Base-by-base conservation (phyloP, 2,113 vertebrate genomes). In the Microcebus murinus region DNA sequence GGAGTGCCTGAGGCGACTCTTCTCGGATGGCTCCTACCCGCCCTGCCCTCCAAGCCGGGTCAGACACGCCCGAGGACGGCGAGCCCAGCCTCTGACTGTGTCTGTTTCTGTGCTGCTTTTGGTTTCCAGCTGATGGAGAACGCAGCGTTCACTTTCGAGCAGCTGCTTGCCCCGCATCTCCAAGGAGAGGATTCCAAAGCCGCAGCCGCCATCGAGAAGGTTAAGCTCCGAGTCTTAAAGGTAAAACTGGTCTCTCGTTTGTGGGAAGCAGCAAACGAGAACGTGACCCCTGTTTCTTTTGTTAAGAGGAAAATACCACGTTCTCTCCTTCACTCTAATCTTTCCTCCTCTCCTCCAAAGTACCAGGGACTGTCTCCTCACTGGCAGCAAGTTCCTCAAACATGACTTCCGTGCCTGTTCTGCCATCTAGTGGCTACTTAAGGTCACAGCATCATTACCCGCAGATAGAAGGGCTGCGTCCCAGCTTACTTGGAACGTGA, bases 211-310 rank as follows among this genome's bases (percentile, higher is more conserved):
- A 98, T 99, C 45, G 98, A 99, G 87, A 99, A 99, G 98, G 99
- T 99, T 96, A 99, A 99, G 97, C 98, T 99, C 96, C 97, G 99
- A 63, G 99, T 99, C 20, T 98, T 99, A 84, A 99, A 99, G 99
- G 99, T 99, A 98, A 98, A 96, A 63, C 29, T 15, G 29, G 3
- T 17, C 29, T 79, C 61, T 61, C 27, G 8, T 93, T 86, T 84
- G 48, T 61, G 48, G 55, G 68, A 36, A 50, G 52, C 9, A 18
- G 52, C 52, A 67, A 48, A 17, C 18, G 67, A 57, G 1, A 74
- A 20, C 25, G 18, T 87, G 48, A 34, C 52, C 87, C 36, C 11
- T 17, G 10, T 70, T 90, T 88, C n/a, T 90, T 93, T 84, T 52
- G 4, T 8, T 87, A 67, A 74, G 59, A 11, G 12, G 36, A 95